These are phyloP conservation scores for Aleiodes sp. DNA, from an alignment of 1,140 invertebrate species.

Conservation along the genomic window DNA sequence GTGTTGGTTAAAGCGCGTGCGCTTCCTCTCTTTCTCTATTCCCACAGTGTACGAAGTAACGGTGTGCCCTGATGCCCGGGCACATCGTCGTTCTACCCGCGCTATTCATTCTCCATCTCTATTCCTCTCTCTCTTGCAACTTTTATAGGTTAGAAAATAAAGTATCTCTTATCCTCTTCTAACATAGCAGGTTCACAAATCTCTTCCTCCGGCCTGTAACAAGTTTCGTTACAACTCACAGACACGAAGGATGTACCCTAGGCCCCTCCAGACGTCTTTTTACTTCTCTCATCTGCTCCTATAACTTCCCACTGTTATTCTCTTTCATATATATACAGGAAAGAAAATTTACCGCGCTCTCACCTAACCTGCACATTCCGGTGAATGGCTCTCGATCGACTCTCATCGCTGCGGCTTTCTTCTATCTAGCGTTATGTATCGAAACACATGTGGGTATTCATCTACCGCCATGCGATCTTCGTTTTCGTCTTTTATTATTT, in stretches of 20 bases:
- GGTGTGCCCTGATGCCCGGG: constrained; percentile 60
- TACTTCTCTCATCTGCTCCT: neutral
- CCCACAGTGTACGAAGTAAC: constrained; percentile 12
- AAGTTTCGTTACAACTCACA: constrained; percentile 49
- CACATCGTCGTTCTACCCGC: constrained; percentile 44
- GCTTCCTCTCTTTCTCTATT: constrained; percentile 27
- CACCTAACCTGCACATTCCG: neutral
- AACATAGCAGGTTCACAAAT: constrained; percentile 40
- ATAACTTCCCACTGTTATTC: neutral
- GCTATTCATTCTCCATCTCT: constrained; percentile 28
- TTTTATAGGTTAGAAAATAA: constrained; percentile 30
- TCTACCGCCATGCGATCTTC: neutral
- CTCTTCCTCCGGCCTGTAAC: constrained; percentile 45
- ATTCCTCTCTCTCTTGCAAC: constrained; percentile 37
- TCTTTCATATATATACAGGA: neutral
- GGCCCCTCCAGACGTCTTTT: constrained; percentile 9
- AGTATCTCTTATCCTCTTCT: constrained; percentile 43
- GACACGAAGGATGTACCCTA: constrained; percentile 30
- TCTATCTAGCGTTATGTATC: constrained; percentile 1
- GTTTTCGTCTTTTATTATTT: neutral
- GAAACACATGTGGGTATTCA: neutral
- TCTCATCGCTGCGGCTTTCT: neutral
- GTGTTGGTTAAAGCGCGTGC: constrained; percentile 44
- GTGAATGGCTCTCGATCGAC: neutral
- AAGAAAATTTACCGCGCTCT: neutral